Percentiles rank a stretch among this genome's conserved stretches.
Conservation (phyloP, 1,140 invertebrate species). For the Ctenoplectra terminalis region DNA sequence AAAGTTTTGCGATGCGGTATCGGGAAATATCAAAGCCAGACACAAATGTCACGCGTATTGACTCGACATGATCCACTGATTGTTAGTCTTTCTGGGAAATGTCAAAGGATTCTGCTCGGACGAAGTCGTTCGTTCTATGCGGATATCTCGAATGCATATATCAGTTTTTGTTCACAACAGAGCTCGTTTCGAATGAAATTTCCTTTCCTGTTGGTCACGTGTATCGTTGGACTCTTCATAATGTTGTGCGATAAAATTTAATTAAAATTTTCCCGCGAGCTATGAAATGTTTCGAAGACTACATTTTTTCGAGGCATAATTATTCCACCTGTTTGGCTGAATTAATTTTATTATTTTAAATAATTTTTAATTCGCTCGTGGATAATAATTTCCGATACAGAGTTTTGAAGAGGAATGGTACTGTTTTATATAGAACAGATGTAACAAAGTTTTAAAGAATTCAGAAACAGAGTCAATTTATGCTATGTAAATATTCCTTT, state of each 20-base stretch:
- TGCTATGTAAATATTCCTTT: not conserved
- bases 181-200: not conserved
- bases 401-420: too few relatives aligned
- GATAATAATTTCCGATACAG: too few relatives aligned
- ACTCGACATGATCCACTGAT: not conserved
- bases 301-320: too few relatives aligned
- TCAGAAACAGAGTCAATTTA: too few relatives aligned
- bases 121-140: not conserved
- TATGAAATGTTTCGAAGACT: not conserved
- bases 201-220: not conserved
- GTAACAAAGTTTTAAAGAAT: too few relatives aligned
- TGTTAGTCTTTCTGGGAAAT: not conserved
- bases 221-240: not conserved
- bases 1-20: not conserved
- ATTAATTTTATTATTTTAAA: too few relatives aligned
- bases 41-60: not conserved
- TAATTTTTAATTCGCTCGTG: too few relatives aligned
- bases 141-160: not conserved
- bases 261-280: not conserved
- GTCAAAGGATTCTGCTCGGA: constrained; percentile 25
- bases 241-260: not conserved
- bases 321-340: too few relatives aligned
- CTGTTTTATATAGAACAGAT: too few relatives aligned
- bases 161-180: not conserved
- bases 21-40: not conserved